Evolutionary conservation across 2,888 invertebrate species (phyloP).

Genomic region (Oegoconia quadripuncta): DNA sequence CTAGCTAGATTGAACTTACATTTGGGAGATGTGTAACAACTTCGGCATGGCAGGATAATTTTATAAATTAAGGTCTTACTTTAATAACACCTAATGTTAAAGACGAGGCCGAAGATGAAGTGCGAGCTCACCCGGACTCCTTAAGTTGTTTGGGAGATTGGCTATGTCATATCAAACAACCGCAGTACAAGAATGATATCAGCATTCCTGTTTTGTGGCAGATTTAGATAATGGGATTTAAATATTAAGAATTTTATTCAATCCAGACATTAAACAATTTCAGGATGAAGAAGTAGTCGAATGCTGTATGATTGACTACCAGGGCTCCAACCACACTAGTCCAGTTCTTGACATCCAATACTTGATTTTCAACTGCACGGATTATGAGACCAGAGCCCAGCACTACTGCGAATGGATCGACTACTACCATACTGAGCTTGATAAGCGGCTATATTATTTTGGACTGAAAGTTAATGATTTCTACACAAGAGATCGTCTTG

Average conservation of each 20-base stretch:
- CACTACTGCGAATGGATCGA: conserved; percentile 35
- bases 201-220: no score
- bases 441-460: conserved; percentile 19
- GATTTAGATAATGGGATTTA: no score
- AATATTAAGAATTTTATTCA: neutral
- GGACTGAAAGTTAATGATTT: conserved; percentile 28
- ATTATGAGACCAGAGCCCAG: conserved; percentile 25
- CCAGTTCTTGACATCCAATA: conserved; percentile 24
- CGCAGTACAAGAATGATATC: no score
- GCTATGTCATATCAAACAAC: no score
- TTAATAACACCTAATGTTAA: no score
- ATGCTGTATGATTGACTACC: conserved; percentile 24
- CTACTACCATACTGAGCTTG: conserved; percentile 28
- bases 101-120: no score
- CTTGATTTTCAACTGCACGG: conserved; percentile 31
- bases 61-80: no score
- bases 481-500: conserved; percentile 34
- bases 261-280: neutral
- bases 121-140: no score
- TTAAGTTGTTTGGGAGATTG: no score
- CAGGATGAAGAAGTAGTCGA: neutral
- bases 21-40: no score
- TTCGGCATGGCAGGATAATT: no score
- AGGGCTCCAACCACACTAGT: conserved; percentile 18
- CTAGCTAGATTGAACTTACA: no score